Conservation (phyloP, 2,113 vertebrate species). For the Hassar affinis region DNA sequence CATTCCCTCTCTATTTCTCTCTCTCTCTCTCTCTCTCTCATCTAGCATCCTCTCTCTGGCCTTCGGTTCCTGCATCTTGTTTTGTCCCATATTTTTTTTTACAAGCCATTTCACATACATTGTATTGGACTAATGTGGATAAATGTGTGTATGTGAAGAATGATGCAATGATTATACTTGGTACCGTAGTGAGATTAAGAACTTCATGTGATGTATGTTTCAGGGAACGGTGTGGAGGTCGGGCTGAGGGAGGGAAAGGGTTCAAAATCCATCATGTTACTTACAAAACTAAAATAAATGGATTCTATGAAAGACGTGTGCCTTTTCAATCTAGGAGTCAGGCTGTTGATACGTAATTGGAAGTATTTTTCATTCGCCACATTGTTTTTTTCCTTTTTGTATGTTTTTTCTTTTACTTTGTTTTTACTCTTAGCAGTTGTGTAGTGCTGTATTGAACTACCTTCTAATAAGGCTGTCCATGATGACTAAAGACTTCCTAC, state of each 20-base stretch:
- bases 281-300: conserved; percentile 52
- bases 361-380: neutral
- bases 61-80: conserved; percentile 1
- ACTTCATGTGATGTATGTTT: conserved; percentile 33
- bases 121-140: neutral
- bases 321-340: neutral
- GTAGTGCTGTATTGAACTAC: neutral
- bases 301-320: conserved; percentile 40
- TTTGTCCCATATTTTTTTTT: neutral
- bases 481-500: neutral
- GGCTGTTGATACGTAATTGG: neutral
- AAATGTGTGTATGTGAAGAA: conserved; percentile 7
- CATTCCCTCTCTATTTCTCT: neutral
- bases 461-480: no score
- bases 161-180: neutral
- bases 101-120: neutral
- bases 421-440: neutral
- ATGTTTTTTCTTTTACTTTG: neutral
- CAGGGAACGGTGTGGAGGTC: conserved; percentile 12
- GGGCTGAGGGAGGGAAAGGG: neutral
- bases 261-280: conserved; percentile 50
- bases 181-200: conserved; percentile 3
- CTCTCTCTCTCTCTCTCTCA: neutral
- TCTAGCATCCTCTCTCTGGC: neutral
- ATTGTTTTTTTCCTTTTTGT: neutral